Percentiles rank a stretch among this genome's conserved stretches.
These are phyloP conservation scores for Labia minor DNA, from an alignment of 2,888 invertebrate species.

Conservation along the genomic window DNA sequence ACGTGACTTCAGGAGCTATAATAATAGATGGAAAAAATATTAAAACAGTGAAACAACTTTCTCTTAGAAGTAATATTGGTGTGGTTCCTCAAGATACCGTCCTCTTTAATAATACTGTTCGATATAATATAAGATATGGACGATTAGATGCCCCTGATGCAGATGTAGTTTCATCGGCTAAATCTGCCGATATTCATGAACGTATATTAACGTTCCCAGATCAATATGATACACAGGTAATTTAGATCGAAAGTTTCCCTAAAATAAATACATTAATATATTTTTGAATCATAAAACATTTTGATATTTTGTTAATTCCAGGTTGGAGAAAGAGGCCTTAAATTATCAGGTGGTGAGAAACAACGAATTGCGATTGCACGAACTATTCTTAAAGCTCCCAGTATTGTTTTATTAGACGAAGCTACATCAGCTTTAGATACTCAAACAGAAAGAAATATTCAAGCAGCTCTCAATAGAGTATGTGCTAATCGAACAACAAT, in stretches of 20 bases:
- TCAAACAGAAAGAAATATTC: constrained; percentile 83
- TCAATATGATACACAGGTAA: constrained; percentile 68
- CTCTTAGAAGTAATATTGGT: constrained; percentile 73
- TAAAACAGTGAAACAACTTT: constrained; percentile 70
- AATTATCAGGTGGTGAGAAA: constrained; percentile 94
- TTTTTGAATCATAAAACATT: no score
- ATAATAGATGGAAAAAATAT: constrained; percentile 83
- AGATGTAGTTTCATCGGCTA: constrained; percentile 80
- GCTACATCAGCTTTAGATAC: constrained; percentile 93
- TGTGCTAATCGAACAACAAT: constrained; percentile 82
- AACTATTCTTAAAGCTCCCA: constrained; percentile 83
- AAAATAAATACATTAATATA: neutral
- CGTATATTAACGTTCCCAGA: constrained; percentile 85
- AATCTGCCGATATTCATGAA: constrained; percentile 88
- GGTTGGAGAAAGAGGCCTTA: constrained; percentile 90
- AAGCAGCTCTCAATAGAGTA: constrained; percentile 62
- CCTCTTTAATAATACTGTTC: constrained; percentile 83
- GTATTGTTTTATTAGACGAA: constrained; percentile 85
- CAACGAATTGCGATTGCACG: constrained; percentile 95
- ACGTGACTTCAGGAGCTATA: constrained; percentile 78
- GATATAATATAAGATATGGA: constrained; percentile 92
- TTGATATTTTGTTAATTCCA: constrained; percentile 32
- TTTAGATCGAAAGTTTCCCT: neutral
- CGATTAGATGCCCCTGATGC: constrained; percentile 62
- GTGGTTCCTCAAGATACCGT: constrained; percentile 97